Percentiles rank a stretch among this genome's conserved stretches.
Evolutionary conservation across 2,797 vertebrate species (phyloP).

Genomic region (Hirundo rustica): DNA sequence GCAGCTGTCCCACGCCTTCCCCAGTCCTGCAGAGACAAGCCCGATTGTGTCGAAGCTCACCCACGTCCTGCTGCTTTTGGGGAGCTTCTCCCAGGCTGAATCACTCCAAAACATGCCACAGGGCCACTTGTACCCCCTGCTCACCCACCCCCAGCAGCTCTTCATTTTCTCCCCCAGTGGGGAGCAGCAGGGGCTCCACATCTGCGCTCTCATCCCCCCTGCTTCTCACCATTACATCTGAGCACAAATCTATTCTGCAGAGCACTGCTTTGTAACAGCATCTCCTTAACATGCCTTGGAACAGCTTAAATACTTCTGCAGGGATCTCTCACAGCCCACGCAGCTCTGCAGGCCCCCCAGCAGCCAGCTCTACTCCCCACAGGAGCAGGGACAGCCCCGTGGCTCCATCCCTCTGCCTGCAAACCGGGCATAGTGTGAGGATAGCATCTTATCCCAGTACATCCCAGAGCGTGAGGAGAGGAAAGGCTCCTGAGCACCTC

Average conservation of each 20-base stretch:
- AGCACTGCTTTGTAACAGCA: not conserved
- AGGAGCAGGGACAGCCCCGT: not conserved
- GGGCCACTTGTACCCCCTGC: not conserved
- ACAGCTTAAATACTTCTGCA: slow-evolving; percentile 49
- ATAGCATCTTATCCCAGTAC: not conserved
- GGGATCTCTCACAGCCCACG: not conserved
- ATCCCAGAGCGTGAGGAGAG: accelerated
- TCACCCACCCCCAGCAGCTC: not conserved
- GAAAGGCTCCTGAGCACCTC: not conserved
- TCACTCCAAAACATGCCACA: not conserved
- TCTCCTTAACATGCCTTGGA: not conserved
- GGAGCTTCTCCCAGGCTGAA: not conserved
- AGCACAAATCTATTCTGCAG: slow-evolving; percentile 67
- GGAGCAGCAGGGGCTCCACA: not conserved
- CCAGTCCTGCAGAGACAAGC: slow-evolving; percentile 11
- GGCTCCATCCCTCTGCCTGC: not conserved
- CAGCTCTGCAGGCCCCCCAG: accelerated
- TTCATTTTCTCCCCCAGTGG: accelerated
- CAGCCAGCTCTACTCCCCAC: not conserved
- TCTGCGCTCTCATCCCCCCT: not conserved
- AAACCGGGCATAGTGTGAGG: not conserved
- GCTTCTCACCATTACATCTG: not conserved
- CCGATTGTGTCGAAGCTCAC: accelerated
- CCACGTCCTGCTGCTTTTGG: not conserved
- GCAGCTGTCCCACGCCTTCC: not conserved